Evolutionary conservation across 2,888 invertebrate genomes (phyloP), one percentile per base, ranked within the genome.

Genomic region (Gymnoscelis rufifasciata): DNA sequence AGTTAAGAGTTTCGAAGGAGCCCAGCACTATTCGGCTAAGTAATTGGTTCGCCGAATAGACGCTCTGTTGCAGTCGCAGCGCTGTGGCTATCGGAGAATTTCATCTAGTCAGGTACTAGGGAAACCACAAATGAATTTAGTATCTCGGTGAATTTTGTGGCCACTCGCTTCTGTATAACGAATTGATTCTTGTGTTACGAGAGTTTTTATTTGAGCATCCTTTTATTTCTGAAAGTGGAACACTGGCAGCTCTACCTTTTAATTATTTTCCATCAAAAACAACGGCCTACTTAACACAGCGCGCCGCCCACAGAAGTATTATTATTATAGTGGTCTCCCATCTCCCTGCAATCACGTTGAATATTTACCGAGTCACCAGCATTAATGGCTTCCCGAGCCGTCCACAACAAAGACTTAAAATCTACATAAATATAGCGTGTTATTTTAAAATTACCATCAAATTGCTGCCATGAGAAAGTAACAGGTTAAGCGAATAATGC

Each of bases 401-500:
- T 49, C 43, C 46, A 47, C 50, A 51, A 56, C 52, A 56, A 54
- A 52, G 56, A 43, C 41, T 35, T 37, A 44, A 44, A 55, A 59
- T 57, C 53, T 56, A 56, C 54, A 56, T 57, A 54, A 57, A 52
- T 54, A 54, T 53, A 54, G 51, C 50, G 42, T 59, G 54, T 52
- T 56, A 54, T 57, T 60, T 64, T 67, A 51, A 63, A 69, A 68
- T 62, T 62, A 57, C 62, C 54, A 59, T 58, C 52, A 62, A 73
- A 68, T 65, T 64, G 54, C 54, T 56, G 48, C 53, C 58, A 54
- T 71, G 65, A 57, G 67, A 63, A 69, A 63, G 56, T 59, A 54
- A 45, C 55, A 56, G 58, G 59, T 60, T 66, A 61, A 62, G 64
- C 66, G 64, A 53, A 64, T 59, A 62, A 68, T 68, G 63, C 59